These are phyloP conservation scores for Neoitamus cyanurus DNA, from an alignment of 2,888 invertebrate genomes.

Conservation along the genomic window DNA sequence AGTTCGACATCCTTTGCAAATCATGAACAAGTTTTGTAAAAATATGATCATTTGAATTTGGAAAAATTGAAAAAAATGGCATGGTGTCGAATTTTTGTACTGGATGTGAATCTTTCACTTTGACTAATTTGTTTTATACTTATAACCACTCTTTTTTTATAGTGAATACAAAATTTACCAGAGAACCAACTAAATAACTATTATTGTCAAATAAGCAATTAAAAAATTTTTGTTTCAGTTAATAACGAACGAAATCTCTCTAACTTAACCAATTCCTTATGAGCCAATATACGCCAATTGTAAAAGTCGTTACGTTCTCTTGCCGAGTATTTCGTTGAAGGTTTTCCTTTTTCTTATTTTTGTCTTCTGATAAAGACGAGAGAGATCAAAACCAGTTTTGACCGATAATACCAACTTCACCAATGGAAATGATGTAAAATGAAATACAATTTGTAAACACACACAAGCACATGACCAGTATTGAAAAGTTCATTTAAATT, in stretches of 20 bases:
- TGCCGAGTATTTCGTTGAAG: neutral
- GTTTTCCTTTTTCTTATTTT: neutral
- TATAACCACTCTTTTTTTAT: conserved; percentile 18
- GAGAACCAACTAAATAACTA: neutral
- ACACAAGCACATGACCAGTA: conserved; percentile 33
- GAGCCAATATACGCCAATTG: neutral
- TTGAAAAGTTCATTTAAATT: conserved; percentile 5
- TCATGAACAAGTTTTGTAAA: neutral
- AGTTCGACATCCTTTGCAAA: neutral
- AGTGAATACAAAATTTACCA: conserved; percentile 13
- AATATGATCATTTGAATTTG: neutral
- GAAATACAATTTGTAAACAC: conserved; percentile 10
- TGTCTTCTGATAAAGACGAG: neutral
- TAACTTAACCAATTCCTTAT: neutral
- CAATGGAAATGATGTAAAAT: conserved; percentile 20
- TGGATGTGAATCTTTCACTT: conserved; percentile 28
- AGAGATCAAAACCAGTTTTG: neutral
- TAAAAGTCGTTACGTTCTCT: neutral
- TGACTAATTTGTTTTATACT: neutral
- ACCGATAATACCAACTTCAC: neutral
- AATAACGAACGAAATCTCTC: neutral
- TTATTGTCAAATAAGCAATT: neutral
- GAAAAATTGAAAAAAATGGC: neutral
- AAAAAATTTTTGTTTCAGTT: neutral
- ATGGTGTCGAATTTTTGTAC: neutral